Evolutionary conservation across 2,797 vertebrate species (phyloP).

Genomic region (Masticophis lateralis): DNA sequence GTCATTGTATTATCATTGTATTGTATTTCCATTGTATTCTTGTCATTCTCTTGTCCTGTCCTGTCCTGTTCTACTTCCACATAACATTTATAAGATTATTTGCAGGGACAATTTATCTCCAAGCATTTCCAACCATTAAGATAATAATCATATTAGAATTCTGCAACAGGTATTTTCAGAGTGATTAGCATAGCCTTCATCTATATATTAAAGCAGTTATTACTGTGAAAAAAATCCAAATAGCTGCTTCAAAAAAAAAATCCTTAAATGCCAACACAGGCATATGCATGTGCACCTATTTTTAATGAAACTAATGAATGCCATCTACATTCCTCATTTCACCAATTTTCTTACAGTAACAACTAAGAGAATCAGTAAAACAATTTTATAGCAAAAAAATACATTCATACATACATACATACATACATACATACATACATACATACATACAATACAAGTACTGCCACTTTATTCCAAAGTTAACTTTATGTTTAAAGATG

Average conservation of each 20-base stretch:
- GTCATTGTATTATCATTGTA: neutral
- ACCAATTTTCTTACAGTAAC: neutral
- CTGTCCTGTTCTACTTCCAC: neutral
- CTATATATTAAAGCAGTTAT: neutral
- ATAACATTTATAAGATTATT: neutral
- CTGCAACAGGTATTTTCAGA: neutral
- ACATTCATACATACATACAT: neutral
- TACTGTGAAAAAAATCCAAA: neutral
- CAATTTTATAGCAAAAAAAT: neutral
- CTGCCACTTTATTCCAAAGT: neutral
- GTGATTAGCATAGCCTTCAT: neutral
- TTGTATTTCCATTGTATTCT: neutral
- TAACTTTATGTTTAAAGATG: neutral
- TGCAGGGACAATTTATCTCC: neutral
- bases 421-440: neutral
- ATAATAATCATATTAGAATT: neutral
- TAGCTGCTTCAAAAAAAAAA: neutral
- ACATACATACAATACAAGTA: neutral
- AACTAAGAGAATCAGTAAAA: neutral
- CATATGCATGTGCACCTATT: neutral
- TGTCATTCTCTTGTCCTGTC: neutral
- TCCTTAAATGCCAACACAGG: neutral
- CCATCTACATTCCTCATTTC: neutral
- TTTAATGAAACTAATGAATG: neutral
- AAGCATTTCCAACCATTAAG: neutral